These are phyloP conservation scores for Caenorhabditis sulstoni DNA, from an alignment of 2,888 invertebrate genomes.

Conservation along the genomic window DNA sequence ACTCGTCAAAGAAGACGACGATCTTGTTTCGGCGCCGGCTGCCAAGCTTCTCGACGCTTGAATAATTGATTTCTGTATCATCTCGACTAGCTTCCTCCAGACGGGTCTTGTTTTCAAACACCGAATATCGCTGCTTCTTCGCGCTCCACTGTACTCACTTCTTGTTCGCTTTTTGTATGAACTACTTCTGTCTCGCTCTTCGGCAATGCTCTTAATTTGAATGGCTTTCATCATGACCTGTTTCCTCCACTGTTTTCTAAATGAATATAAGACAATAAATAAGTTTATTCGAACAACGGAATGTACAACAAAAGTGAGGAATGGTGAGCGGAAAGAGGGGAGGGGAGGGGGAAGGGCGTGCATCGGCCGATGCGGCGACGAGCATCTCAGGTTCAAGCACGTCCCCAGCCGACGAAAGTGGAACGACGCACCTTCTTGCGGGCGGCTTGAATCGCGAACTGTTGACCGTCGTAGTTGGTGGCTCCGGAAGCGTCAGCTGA, in stretches of 20 bases:
- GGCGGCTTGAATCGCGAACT: conserved; percentile 50
- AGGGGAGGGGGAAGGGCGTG: conserved; percentile 15
- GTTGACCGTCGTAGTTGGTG: conserved; percentile 49
- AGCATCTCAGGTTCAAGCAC: conserved; percentile 33
- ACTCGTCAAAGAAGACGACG: conserved; percentile 65
- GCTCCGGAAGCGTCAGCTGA: conserved; percentile 36
- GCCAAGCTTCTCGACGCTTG: conserved; percentile 34
- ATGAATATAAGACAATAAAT: conserved; percentile 40
- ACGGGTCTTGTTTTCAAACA: conserved; percentile 41
- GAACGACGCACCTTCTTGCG: conserved; percentile 53
- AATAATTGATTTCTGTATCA: not conserved
- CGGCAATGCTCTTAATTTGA: conserved; percentile 35
- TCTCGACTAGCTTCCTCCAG: conserved; percentile 8
- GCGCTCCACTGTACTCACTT: conserved; percentile 29
- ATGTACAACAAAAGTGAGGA: conserved; percentile 56
- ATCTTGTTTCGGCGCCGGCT: conserved; percentile 13
- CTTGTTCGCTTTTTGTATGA: conserved; percentile 18
- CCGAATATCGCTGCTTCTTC: conserved; percentile 38
- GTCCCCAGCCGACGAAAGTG: conserved; percentile 59
- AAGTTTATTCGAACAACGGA: conserved; percentile 61
- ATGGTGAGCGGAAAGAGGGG: conserved; percentile 10
- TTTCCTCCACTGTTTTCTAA: conserved; percentile 7
- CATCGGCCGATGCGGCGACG: conserved; percentile 23
- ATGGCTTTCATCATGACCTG: conserved; percentile 45
- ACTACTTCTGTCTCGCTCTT: conserved; percentile 8